Evolutionary conservation across 1,140 invertebrate species (phyloP), one percentile per base, ranked within the genome.

Genomic region (Heterodera schachtii): DNA sequence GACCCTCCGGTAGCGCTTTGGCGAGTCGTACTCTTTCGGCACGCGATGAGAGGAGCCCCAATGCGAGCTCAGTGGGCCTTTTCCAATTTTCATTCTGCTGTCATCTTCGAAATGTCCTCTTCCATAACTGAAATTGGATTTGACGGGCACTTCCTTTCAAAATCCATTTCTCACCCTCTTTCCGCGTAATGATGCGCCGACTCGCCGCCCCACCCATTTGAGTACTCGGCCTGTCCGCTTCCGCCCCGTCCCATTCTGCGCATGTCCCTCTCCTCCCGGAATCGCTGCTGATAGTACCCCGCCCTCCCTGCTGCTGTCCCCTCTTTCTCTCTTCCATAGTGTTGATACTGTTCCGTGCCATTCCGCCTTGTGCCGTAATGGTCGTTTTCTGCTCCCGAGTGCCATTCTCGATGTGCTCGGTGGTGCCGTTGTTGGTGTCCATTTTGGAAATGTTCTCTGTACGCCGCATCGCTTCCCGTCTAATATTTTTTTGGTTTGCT

Each of bases 1-100:
- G 49, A 78, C 47, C 74, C 78, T 80, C n/a, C 79, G 60, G 69
- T 80, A 80, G 46, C 47, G 73, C 64, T 78, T 52, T 6, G 69
- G 19, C 16, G 16, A 46, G 69, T 57, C 75, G 31, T 57, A 19
- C 11, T 57, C 19, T 46, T 60, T 16, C 16, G 41, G 57, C 41
- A 44, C 9, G 9, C 49, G 47, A 74, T 74, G 47, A n/a, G 47
- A 47, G 4, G 57, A 76, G 9, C 47, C 8, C 43, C 57, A 76
- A 31, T 21, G 64, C 13, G 74, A 16, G 78, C 47, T 73, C n/a
- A 60, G n/a, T 43, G 43, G 73, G 31, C 64, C 78, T 21, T 47
- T 52, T 8, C 67, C 31, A 31, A 31, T 31, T 31, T 31, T 49
- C 46, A n/a, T 78, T 66, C n/a, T 69, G 13, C 77, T 43, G 21